phyloP scores from a whole-genome alignment of 2,888 invertebrate species.

The Synergus japonicus region DNA sequence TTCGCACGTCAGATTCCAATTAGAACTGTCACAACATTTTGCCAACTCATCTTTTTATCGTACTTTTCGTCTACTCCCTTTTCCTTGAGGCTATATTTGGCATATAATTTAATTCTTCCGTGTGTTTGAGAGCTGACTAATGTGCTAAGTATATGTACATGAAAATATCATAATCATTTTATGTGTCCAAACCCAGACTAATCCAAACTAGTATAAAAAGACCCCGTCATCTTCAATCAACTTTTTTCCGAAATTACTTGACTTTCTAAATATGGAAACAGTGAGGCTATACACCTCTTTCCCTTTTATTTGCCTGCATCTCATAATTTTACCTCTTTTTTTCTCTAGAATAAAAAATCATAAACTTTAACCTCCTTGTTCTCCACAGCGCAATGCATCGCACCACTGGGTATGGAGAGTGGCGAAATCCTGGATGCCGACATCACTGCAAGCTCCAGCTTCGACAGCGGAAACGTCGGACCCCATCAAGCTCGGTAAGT shows the following conservation, averaged over 20 bases:
- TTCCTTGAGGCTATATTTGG: background rate
- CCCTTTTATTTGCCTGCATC: constrained; percentile 7
- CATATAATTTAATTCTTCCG: constrained; percentile 13
- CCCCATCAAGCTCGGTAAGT: constrained; percentile 83
- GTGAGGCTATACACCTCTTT: constrained; percentile 45
- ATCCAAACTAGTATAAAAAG: too few relatives aligned
- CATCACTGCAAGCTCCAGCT: constrained; percentile 83
- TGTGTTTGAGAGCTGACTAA: constrained; percentile 43
- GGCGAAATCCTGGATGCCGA: constrained; percentile 82
- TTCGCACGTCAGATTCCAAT: background rate
- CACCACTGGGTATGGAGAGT: constrained; percentile 83
- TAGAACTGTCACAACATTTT: background rate
- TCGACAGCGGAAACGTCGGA: constrained; percentile 83
- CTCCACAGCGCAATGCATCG: constrained; percentile 80
- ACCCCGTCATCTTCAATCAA: too few relatives aligned
- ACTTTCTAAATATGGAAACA: constrained; percentile 59
- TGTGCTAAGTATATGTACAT: too few relatives aligned
- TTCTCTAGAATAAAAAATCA: constrained; percentile 6
- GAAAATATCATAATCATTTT: too few relatives aligned
- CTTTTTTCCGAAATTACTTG: too few relatives aligned
- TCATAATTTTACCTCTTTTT: constrained; percentile 49
- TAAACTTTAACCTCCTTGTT: constrained; percentile 55
- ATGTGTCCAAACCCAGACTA: too few relatives aligned
- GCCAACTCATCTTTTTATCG: background rate
- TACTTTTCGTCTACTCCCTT: background rate